Evolutionary conservation across 2,113 vertebrate genomes (phyloP).

Genomic region (Dasyurus viverrinus): DNA sequence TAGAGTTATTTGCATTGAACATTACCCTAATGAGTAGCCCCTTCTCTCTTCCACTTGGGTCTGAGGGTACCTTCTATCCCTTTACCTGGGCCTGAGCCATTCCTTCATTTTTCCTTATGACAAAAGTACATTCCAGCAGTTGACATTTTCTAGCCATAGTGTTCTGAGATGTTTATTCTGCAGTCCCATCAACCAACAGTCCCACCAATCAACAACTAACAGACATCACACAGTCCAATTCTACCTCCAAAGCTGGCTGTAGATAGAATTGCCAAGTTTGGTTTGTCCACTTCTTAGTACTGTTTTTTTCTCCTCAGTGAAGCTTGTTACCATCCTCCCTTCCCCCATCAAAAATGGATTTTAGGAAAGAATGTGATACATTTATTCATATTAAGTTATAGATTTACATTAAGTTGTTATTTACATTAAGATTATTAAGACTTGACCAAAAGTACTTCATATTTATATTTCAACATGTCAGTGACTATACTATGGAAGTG

Average conservation of each 20-base stretch:
- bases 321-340: background rate
- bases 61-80: background rate
- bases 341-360: background rate
- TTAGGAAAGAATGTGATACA: background rate
- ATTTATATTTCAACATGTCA: background rate
- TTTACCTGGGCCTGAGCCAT: background rate
- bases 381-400: background rate
- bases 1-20: background rate
- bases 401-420: background rate
- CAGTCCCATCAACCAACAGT: background rate
- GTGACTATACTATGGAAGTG: background rate
- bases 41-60: background rate
- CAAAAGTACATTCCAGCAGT: background rate
- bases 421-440: background rate
- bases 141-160: background rate
- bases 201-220: too few relatives aligned
- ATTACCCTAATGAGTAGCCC: background rate
- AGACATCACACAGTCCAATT: background rate
- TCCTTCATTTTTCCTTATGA: background rate
- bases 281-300: background rate
- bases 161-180: background rate
- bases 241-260: background rate
- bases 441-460: background rate
- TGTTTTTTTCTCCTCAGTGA: background rate
- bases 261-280: background rate